Conservation (phyloP, 2,888 invertebrate genomes). For the Pterobdella sp. region DNA sequence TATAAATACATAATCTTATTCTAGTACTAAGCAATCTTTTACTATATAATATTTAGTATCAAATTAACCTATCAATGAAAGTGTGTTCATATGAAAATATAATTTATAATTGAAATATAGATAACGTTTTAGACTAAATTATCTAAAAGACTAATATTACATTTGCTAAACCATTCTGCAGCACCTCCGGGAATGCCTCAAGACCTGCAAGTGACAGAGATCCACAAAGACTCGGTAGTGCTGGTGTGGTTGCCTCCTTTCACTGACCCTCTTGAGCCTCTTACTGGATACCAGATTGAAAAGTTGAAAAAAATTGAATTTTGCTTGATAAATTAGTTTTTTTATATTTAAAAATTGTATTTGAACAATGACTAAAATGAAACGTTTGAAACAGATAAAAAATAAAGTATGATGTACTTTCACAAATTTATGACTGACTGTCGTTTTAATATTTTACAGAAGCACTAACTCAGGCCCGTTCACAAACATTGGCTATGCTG, state of each 20-base stretch:
- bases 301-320: not conserved
- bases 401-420: too few species aligned
- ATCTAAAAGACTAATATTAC: too few species aligned
- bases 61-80: too few species aligned
- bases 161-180: conserved; percentile 28
- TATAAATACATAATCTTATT: too few species aligned
- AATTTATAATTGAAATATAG: too few species aligned
- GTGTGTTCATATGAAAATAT: too few species aligned
- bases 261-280: conserved; percentile 49
- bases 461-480: conserved; percentile 27
- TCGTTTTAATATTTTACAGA: not conserved
- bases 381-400: too few species aligned
- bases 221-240: conserved; percentile 42
- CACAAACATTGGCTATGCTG: conserved; percentile 30
- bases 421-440: not conserved
- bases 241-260: conserved; percentile 52
- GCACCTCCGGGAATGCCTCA: conserved; percentile 44
- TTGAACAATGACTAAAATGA: conserved; percentile 17
- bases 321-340: not conserved
- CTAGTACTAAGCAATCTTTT: too few species aligned
- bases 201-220: conserved; percentile 43
- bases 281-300: conserved; percentile 36
- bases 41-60: too few species aligned
- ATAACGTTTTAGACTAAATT: too few species aligned
- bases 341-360: not conserved